Percentiles rank a stretch among this genome's conserved stretches.
These are phyloP conservation scores for Drosophila lini DNA, from an alignment of 1,140 invertebrate species.

Conservation along the genomic window DNA sequence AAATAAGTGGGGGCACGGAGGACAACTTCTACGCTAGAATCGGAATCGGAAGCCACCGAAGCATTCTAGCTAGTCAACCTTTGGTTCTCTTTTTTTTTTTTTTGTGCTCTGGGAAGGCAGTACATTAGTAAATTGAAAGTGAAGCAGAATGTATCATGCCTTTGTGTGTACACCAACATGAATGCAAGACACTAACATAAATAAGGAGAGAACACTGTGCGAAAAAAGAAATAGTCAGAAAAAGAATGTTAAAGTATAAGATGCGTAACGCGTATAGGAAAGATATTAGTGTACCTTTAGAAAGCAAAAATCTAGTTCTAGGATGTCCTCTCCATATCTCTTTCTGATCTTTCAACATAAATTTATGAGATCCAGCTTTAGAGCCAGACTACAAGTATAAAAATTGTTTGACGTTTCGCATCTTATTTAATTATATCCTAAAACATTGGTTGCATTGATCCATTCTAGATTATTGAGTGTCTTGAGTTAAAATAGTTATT, in stretches of 20 bases:
- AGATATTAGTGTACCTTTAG: no score
- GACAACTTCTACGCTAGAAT: slow-evolving; percentile 10
- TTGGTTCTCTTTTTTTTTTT: slow-evolving; percentile 41
- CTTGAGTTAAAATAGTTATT: no score
- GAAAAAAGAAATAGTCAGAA: neutral
- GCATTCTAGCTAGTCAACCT: slow-evolving; percentile 58
- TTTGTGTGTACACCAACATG: slow-evolving; percentile 58
- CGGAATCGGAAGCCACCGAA: slow-evolving; percentile 2
- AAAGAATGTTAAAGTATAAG: neutral
- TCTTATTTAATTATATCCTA: neutral
- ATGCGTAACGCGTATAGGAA: neutral
- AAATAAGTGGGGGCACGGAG: slow-evolving; percentile 19
- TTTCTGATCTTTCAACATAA: no score
- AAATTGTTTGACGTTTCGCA: neutral
- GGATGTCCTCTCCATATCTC: no score
- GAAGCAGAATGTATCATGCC: slow-evolving; percentile 44
- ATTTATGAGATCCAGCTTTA: no score
- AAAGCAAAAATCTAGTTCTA: no score
- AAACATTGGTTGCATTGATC: no score
- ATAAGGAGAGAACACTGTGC: slow-evolving; percentile 22
- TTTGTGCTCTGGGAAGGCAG: slow-evolving; percentile 23
- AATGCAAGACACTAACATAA: slow-evolving; percentile 63
- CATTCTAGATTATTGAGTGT: no score
- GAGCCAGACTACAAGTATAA: neutral
- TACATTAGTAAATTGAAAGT: slow-evolving; percentile 81